These are phyloP conservation scores for Malurus alboscapulatus DNA, from an alignment of 2,113 vertebrate genomes.

Conservation along the genomic window DNA sequence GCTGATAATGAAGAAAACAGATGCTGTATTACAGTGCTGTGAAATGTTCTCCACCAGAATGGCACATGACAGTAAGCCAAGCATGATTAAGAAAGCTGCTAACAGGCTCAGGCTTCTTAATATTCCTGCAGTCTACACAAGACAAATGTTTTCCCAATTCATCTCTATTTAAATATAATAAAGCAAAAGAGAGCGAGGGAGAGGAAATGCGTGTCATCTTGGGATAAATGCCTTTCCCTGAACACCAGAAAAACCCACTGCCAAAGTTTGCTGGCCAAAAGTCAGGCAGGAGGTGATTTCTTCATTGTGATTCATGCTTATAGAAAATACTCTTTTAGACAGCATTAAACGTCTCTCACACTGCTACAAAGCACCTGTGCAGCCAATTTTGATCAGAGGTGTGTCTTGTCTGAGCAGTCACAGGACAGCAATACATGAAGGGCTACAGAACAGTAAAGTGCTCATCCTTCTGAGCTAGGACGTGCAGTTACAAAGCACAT, in stretches of 20 bases:
- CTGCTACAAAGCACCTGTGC: background rate
- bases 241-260: background rate
- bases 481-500: background rate
- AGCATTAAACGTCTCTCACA: background rate
- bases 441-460: background rate
- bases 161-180: slow-evolving; percentile 24
- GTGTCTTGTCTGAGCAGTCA: background rate
- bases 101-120: background rate
- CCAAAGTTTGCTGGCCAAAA: background rate
- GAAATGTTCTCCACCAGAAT: background rate
- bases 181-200: background rate
- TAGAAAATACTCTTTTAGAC: background rate
- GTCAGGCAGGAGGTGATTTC: background rate
- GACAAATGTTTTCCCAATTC: slow-evolving; percentile 32
- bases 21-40: background rate
- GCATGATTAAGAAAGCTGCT: background rate
- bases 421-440: background rate
- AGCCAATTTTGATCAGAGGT: slow-evolving; percentile 4
- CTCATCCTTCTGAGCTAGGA: background rate
- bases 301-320: background rate
- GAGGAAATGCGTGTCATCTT: background rate
- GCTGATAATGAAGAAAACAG: background rate
- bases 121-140: background rate
- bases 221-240: background rate
- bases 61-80: background rate